These are phyloP conservation scores for Melinaea marsaeus DNA, from an alignment of 2,888 invertebrate species.

Conservation along the genomic window DNA sequence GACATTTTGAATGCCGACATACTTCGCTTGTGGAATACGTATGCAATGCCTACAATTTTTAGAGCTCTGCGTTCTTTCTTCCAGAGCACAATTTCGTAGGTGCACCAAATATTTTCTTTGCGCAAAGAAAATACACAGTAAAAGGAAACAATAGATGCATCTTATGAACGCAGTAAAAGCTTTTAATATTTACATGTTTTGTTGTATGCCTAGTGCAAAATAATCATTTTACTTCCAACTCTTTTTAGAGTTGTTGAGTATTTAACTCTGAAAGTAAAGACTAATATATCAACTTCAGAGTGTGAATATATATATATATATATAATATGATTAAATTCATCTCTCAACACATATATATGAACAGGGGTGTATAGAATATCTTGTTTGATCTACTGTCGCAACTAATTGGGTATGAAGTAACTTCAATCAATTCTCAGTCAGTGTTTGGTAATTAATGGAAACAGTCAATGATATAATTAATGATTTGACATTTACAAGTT, in stretches of 20 bases:
- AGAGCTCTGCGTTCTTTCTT: background rate
- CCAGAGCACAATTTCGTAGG: background rate
- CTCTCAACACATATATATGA: too few relatives aligned
- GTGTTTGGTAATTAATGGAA: conserved; percentile 1
- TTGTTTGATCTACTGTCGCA: too few relatives aligned
- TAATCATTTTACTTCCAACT: too few relatives aligned
- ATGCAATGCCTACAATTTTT: background rate
- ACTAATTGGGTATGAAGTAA: background rate
- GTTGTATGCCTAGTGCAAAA: too few relatives aligned
- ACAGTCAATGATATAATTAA: conserved; percentile 1
- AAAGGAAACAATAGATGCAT: background rate
- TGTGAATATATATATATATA: too few relatives aligned
- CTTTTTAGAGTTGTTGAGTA: too few relatives aligned
- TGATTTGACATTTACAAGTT: background rate
- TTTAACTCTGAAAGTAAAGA: too few relatives aligned
- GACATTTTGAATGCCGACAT: too few relatives aligned
- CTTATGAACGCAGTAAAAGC: background rate
- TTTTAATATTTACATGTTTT: background rate
- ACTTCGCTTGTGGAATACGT: background rate
- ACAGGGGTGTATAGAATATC: too few relatives aligned
- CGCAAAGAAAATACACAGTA: background rate
- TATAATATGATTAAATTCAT: too few relatives aligned
- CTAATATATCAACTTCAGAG: too few relatives aligned
- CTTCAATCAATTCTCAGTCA: conserved; percentile 1
- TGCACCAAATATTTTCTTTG: background rate